Evolutionary conservation across 2,888 invertebrate genomes (phyloP).

Genomic region (Stenolophus ochropezus): DNA sequence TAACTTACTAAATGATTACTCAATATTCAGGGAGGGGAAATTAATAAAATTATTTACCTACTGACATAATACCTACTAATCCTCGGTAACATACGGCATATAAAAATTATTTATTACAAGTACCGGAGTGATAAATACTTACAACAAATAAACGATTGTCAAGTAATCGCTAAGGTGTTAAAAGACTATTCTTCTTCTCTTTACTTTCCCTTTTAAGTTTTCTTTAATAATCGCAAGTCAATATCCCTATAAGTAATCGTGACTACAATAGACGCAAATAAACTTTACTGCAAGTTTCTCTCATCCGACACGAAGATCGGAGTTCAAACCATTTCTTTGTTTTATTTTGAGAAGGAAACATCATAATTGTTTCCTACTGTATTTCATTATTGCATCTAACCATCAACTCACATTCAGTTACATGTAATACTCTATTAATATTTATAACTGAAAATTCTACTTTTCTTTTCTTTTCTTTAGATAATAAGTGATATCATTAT

Average conservation of each 20-base stretch:
- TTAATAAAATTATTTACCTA: too few relatives aligned
- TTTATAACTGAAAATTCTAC: too few relatives aligned
- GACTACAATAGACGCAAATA: not conserved
- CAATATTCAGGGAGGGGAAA: too few relatives aligned
- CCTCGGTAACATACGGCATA: too few relatives aligned
- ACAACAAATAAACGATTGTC: not conserved
- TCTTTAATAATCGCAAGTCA: not conserved
- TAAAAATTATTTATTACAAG: too few relatives aligned
- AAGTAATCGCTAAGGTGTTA: not conserved
- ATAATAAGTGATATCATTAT: too few relatives aligned
- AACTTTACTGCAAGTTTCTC: not conserved
- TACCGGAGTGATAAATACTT: too few relatives aligned
- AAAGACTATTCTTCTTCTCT: not conserved
- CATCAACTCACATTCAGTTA: too few relatives aligned
- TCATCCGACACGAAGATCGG: not conserved
- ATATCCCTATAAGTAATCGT: not conserved
- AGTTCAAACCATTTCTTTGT: not conserved
- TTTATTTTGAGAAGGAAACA: not conserved
- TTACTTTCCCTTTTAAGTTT: not conserved
- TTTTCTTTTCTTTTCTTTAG: too few relatives aligned
- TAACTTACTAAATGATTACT: too few relatives aligned
- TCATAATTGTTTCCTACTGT: not conserved
- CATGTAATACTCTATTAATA: too few relatives aligned
- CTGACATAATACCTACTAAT: too few relatives aligned
- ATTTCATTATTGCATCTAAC: not conserved